Evolutionary conservation across 1,140 invertebrate species (phyloP), one percentile per base, ranked within the genome.

Genomic region (Palaemon carinicauda): DNA sequence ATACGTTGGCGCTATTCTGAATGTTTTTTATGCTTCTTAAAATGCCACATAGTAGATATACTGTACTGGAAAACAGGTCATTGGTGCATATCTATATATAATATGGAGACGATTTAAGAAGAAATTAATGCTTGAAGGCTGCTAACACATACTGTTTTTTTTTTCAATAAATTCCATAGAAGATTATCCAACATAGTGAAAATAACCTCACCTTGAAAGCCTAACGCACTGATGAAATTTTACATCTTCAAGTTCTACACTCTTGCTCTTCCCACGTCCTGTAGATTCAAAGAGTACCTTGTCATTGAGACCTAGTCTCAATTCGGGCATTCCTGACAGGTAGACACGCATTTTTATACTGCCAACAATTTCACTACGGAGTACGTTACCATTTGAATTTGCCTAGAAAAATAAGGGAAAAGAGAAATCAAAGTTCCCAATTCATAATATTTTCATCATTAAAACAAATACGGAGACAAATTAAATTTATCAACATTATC

Each of bases 161-260:
- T 29, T 29, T n/a, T 31, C 14, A 33, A 41, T 19, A 14, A n/a
- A 5, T 14, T 5, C 21, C 12, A 10, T 75, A 50, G n/a, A n/a
- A n/a, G n/a, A n/a, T n/a, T n/a, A n/a, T n/a, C n/a, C n/a, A n/a
- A n/a, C n/a, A n/a, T n/a, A 60, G 31, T 24, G 60, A 27, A 27
- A 15, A 71, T 24, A 27, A 14, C 84, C 74, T 87, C 80, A 92
- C 91, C 95, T 93, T 0, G 98, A 99, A 74, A 99, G 92, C 88
- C 98, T 93, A 0, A 99, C 99, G 92, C 99, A 99, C 91, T 99
- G 99, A 92, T 99, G 99, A 91, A 99, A 99, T 92, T 99, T 99
- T 0, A 99, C 98, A 92, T 99, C 99, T 92, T 99, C 99, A 54
- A 99, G 92, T 92, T 99, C 99, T 0, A 99, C 98, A 27, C 98